Conservation (phyloP, 2,797 vertebrate genomes). For the Pteropus rufus region DNA sequence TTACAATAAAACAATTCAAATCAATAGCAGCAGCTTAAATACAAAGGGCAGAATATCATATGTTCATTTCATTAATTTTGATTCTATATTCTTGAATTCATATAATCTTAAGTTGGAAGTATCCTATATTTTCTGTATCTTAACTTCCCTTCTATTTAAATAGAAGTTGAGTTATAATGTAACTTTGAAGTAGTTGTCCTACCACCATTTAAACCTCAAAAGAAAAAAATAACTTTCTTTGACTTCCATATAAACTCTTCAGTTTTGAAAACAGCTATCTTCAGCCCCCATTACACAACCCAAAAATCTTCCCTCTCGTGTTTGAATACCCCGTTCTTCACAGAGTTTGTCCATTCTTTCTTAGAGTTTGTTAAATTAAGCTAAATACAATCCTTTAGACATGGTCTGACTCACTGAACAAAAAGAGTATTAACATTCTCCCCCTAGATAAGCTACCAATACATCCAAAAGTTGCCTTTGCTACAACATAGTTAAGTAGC, state of each 20-base stretch:
- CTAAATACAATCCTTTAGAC: neutral
- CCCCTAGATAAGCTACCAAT: neutral
- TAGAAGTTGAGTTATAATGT: neutral
- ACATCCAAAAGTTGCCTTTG: neutral
- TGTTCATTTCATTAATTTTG: neutral
- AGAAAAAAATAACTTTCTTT: neutral
- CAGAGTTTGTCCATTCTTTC: neutral
- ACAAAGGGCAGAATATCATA: neutral
- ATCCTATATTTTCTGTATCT: neutral
- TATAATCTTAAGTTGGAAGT: neutral
- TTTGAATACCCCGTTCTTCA: neutral
- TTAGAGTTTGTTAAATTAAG: neutral
- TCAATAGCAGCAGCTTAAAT: neutral
- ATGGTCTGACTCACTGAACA: neutral
- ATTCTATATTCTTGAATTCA: neutral
- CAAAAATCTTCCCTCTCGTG: neutral
- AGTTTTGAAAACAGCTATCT: neutral
- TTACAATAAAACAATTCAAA: neutral
- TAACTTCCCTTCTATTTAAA: neutral
- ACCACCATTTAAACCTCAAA: neutral
- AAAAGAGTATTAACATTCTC: neutral
- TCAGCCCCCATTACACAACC: neutral
- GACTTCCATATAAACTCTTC: neutral
- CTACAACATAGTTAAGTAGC: neutral
- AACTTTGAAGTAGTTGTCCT: neutral